These are phyloP conservation scores for Anarsia innoxiella DNA, from an alignment of 2,888 invertebrate genomes.

Conservation along the genomic window DNA sequence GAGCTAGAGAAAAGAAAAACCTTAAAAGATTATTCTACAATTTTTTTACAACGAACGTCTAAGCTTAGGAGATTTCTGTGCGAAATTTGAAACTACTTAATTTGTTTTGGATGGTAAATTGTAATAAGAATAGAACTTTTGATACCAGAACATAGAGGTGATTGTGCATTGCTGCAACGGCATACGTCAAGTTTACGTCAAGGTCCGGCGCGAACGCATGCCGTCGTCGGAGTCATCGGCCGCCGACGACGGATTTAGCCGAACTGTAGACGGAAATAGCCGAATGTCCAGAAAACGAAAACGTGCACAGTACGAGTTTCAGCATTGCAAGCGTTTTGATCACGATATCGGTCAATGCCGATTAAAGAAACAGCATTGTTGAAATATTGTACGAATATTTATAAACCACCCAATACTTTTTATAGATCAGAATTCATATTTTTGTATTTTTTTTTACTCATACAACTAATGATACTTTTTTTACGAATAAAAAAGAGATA, in stretches of 20 bases:
- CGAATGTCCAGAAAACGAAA: constrained; percentile 63
- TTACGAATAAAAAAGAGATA: too few species aligned
- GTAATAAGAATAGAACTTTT: constrained; percentile 1
- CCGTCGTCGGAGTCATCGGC: constrained; percentile 63
- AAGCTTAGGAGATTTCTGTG: background rate
- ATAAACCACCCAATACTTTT: too few species aligned
- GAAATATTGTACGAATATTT: too few species aligned
- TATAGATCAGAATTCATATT: too few species aligned
- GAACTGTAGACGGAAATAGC: constrained; percentile 62
- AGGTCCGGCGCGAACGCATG: constrained; percentile 58
- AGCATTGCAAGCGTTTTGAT: constrained; percentile 46
- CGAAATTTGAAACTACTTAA: background rate
- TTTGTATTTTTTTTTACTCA: too few species aligned
- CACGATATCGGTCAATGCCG: constrained; percentile 46
- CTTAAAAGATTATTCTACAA: too few species aligned
- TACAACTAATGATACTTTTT: too few species aligned
- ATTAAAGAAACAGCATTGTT: too few species aligned
- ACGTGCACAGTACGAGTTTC: constrained; percentile 51
- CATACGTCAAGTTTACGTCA: constrained; percentile 37
- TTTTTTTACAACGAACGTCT: too few species aligned
- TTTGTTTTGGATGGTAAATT: background rate
- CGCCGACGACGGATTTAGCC: constrained; percentile 63
- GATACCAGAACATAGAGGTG: too few species aligned
- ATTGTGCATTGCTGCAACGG: constrained; percentile 20
- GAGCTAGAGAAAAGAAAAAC: too few species aligned